Percentiles rank a stretch among this genome's conserved stretches.
phyloP scores from a whole-genome alignment of 2,888 invertebrate species.

The Dryadula phaetusa region DNA sequence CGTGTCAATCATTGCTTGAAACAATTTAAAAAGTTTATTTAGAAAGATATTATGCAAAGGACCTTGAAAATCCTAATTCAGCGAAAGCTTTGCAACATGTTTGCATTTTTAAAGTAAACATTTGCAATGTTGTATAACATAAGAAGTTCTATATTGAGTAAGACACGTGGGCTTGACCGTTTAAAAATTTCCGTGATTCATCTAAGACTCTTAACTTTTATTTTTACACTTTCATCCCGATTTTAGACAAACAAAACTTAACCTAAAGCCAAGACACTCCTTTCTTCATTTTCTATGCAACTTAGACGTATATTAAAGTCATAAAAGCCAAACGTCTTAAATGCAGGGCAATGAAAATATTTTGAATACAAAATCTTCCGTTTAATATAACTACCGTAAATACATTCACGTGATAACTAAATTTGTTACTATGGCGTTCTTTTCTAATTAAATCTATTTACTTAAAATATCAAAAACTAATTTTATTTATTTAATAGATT shows the following conservation, averaged over 20 bases:
- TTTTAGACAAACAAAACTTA: no score
- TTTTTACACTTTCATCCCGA: neutral
- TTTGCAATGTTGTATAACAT: conserved; percentile 13
- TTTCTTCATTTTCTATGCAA: neutral
- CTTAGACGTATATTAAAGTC: no score
- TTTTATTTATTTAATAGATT: neutral
- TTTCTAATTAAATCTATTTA: neutral
- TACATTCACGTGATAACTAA: no score
- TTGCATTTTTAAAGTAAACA: conserved; percentile 23
- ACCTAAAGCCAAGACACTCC: neutral
- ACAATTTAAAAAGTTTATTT: neutral
- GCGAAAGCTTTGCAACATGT: conserved; percentile 23
- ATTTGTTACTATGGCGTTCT: no score
- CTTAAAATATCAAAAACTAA: neutral
- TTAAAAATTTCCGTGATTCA: conserved; percentile 5
- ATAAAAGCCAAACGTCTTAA: no score
- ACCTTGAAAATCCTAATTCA: conserved; percentile 13
- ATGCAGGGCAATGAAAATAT: no score
- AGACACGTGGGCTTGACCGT: conserved; percentile 3
- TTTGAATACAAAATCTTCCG: no score
- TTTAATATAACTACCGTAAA: no score
- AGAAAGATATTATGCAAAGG: conserved; percentile 17
- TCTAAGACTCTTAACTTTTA: neutral
- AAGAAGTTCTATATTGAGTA: conserved; percentile 2
- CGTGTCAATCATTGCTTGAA: neutral